These are phyloP conservation scores for Cyrtodaria siliqua DNA, from an alignment of 2,888 invertebrate genomes.

Conservation along the genomic window DNA sequence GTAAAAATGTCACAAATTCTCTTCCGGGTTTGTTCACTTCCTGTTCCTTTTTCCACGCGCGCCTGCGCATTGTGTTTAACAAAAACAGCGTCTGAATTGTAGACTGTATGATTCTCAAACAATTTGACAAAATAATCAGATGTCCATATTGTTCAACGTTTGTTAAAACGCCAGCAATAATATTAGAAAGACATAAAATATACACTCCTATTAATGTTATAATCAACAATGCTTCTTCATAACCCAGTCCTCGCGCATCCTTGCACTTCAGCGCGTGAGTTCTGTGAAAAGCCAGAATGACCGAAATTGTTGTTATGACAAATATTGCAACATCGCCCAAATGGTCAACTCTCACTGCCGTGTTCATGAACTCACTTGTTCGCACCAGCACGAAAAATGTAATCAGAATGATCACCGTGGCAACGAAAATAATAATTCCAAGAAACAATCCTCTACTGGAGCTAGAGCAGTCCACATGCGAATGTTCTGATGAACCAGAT, in stretches of 20 bases:
- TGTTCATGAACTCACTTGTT: constrained; percentile 91
- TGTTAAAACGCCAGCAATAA: constrained; percentile 95
- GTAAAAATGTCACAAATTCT: constrained; percentile 97
- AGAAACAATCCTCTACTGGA: constrained; percentile 95
- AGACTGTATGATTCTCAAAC: constrained; percentile 95
- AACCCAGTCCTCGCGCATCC: constrained; percentile 45
- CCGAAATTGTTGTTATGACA: constrained; percentile 94
- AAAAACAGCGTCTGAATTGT: constrained; percentile 97
- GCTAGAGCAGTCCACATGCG: constrained; percentile 93
- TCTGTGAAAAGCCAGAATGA: constrained; percentile 93
- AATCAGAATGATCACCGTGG: constrained; percentile 90
- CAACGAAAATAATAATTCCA: constrained; percentile 89
- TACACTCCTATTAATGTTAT: constrained; percentile 97
- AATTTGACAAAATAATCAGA: constrained; percentile 95
- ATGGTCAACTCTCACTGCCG: constrained; percentile 96
- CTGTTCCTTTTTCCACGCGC: constrained; percentile 95
- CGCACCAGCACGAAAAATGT: constrained; percentile 96
- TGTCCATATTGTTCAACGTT: constrained; percentile 92
- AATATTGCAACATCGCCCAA: constrained; percentile 95
- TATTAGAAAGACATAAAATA: constrained; percentile 96
- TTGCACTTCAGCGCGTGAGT: constrained; percentile 88
- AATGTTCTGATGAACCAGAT: constrained; percentile 16
- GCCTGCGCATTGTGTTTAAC: constrained; percentile 95
- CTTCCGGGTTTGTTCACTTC: constrained; percentile 97
- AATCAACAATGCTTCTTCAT: constrained; percentile 89